Base-by-base conservation (phyloP, 2,888 invertebrate species). In the Netelia virgata region DNA sequence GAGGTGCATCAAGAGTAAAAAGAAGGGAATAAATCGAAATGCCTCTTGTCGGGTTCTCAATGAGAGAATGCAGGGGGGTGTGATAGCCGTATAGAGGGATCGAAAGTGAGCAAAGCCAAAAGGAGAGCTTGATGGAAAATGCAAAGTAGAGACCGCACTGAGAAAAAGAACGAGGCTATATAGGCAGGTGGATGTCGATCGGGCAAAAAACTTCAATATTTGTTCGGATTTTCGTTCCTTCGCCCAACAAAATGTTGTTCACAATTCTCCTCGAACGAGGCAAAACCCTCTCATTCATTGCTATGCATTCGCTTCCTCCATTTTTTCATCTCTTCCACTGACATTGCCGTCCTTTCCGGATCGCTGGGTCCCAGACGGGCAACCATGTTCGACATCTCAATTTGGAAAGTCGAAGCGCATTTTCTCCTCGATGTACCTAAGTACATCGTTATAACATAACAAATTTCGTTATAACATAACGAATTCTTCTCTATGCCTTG, bases 51-150 rank as follows among this genome's bases (percentile, higher is more conserved):
- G 9, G 47, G 55, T 43, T 36, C 63, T 79, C 23, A 64, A 36
- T 11, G 16, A 64, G 41, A 64, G 41, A 10, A 23, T 57, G 16
- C n/a, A 41, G 36, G n/a, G n/a, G 36, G 36, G 18, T 14, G 16
- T 36, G 64, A 64, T 10, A 3, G 23, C 9, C 23, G 5, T 61
- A 55, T 41, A 61, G 53, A 59, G 61, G 57, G 69, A 76, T 72
- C 57, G 66, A 57, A 57, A 55, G 53, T 18, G 76, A 76, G 66
- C 41, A 70, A 69, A 61, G 50, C 47, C 50, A 77, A 53, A 55
- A 63, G 61, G 43, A 81, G 43, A 81, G 80, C 72, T 74, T 83
- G 77, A 84, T 86, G 85, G 83, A 73, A 87, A 85, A 88, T 88
- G 83, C 85, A 87, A 87, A 88, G 83, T 79, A 84, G 80, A 83